Conservation (phyloP, 2,888 invertebrate genomes). For the Sepiola atlantica region DNA sequence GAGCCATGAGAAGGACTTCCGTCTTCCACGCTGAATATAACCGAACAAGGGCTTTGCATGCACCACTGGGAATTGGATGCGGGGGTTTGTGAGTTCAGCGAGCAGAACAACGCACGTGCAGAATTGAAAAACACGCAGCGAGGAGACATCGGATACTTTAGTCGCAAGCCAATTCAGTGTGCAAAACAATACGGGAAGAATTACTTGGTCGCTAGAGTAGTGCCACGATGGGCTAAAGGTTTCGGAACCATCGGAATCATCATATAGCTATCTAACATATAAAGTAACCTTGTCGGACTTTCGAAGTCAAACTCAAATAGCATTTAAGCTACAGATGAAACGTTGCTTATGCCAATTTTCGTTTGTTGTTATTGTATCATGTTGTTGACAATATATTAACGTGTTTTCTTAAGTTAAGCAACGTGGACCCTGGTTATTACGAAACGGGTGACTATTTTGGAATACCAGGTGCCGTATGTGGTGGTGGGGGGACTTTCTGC, state of each 20-base stretch:
- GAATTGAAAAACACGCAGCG: neutral
- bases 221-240: neutral
- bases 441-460: too few species aligned
- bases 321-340: too few species aligned
- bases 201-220: neutral
- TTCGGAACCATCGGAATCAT: neutral
- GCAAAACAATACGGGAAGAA: neutral
- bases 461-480: too few species aligned
- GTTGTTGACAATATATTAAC: too few species aligned
- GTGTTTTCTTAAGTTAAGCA: too few species aligned
- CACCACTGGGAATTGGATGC: neutral
- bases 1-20: constrained; percentile 8
- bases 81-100: neutral
- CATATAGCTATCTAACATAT: too few species aligned
- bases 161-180: neutral
- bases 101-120: neutral
- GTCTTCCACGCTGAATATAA: neutral
- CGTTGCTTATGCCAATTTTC: too few species aligned
- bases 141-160: neutral
- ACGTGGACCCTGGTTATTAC: too few species aligned
- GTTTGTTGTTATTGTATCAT: too few species aligned
- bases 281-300: too few species aligned
- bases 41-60: neutral
- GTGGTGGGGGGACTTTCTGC: too few species aligned
- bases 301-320: too few species aligned